Conservation (phyloP, 2,113 vertebrate genomes). For the Suncus etruscus region DNA sequence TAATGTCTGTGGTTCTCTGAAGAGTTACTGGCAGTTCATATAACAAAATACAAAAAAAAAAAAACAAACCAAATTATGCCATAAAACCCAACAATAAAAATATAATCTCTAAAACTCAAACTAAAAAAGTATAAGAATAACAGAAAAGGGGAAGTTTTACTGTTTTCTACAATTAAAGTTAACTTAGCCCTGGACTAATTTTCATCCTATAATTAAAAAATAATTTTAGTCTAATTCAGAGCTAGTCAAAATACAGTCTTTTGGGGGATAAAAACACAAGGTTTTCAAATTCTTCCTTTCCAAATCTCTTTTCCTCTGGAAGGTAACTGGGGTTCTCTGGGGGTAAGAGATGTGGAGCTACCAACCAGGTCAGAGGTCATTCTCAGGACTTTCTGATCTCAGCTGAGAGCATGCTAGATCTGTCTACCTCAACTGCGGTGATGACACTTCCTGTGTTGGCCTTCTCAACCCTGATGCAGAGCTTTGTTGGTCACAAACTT, state of each 20-base stretch:
- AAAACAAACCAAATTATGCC: too few relatives aligned
- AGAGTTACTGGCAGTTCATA: slow-evolving; percentile 56
- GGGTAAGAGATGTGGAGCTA: too few relatives aligned
- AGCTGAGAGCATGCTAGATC: not conserved
- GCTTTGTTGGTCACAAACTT: not conserved
- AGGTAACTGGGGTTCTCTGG: not conserved
- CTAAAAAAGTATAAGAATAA: slow-evolving; percentile 49
- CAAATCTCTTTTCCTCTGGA: not conserved
- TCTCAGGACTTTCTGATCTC: not conserved
- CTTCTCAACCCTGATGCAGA: not conserved
- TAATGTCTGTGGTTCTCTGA: slow-evolving; percentile 60
- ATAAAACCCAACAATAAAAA: too few relatives aligned
- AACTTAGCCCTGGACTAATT: not conserved
- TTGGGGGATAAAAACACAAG: not conserved
- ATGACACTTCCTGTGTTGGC: not conserved
- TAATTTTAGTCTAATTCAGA: not conserved
- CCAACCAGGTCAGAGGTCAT: not conserved
- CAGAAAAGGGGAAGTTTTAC: not conserved
- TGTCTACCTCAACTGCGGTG: too few relatives aligned
- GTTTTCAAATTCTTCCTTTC: not conserved
- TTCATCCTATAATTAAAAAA: not conserved
- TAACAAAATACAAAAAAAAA: slow-evolving; percentile 45
- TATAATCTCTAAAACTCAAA: too few relatives aligned
- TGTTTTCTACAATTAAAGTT: not conserved
- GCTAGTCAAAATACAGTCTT: not conserved